phyloP scores from a whole-genome alignment of 2,888 invertebrate species.

The Pyralis farinalis region DNA sequence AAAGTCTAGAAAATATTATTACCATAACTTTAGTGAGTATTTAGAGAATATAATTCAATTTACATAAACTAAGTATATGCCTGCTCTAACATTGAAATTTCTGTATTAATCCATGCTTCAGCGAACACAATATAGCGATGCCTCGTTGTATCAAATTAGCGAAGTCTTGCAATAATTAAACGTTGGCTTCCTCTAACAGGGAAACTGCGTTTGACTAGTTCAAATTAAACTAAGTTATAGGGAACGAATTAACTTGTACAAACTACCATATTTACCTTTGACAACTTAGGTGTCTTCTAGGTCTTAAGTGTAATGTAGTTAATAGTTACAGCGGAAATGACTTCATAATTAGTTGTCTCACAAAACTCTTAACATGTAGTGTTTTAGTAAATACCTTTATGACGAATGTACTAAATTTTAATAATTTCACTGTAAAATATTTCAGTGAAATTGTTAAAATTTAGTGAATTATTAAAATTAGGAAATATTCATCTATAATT shows the following conservation, averaged over 20 bases:
- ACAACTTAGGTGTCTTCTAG: conserved; percentile 7
- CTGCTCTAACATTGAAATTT: conserved; percentile 24
- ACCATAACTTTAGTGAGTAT: too few relatives aligned
- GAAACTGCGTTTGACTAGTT: conserved; percentile 60
- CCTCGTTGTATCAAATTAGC: conserved; percentile 61
- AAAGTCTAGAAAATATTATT: too few relatives aligned
- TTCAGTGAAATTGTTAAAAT: too few relatives aligned
- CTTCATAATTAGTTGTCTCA: too few relatives aligned
- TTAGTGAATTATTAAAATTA: too few relatives aligned
- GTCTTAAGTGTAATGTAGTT: not conserved
- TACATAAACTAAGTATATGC: not conserved
- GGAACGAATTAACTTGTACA: conserved; percentile 49
- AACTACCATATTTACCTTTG: conserved; percentile 24
- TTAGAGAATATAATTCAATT: too few relatives aligned
- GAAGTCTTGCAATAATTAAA: conserved; percentile 67
- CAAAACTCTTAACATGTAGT: too few relatives aligned
- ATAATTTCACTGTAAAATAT: too few relatives aligned
- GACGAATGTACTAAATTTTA: too few relatives aligned
- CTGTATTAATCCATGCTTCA: conserved; percentile 32
- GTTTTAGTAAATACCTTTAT: too few relatives aligned
- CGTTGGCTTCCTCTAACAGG: conserved; percentile 37
- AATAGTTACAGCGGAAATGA: not conserved
- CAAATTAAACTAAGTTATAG: conserved; percentile 65
- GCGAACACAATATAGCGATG: conserved; percentile 48
- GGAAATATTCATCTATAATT: too few relatives aligned